phyloP scores from a whole-genome alignment of 1,140 invertebrate genomes.

The Danaus plexippus region DNA sequence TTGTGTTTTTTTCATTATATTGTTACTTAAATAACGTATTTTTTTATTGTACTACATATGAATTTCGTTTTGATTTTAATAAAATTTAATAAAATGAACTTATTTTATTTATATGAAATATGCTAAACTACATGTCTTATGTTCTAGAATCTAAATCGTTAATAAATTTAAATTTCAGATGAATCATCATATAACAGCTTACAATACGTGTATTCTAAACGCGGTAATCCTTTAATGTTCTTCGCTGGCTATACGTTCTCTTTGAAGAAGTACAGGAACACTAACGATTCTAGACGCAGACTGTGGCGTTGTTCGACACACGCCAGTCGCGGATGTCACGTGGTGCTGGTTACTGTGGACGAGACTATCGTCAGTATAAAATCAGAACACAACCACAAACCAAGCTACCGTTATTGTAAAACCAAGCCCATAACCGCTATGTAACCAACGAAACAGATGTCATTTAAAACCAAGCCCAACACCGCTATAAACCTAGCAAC shows the following conservation, averaged over 20 bases:
- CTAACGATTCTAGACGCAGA: background rate
- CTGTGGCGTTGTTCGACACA: constrained; percentile 28
- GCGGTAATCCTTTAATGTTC: constrained; percentile 7
- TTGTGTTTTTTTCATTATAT: too few species aligned
- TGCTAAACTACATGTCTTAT: too few species aligned
- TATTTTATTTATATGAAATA: too few species aligned
- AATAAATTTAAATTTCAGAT: too few species aligned
- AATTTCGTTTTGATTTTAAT: too few species aligned
- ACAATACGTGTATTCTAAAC: constrained; percentile 6
- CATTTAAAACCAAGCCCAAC: too few species aligned
- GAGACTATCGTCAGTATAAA: constrained; percentile 6
- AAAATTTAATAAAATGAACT: too few species aligned
- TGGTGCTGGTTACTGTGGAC: constrained; percentile 8
- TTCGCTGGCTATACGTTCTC: constrained; percentile 13
- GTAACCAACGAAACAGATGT: background rate
- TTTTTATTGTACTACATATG: too few species aligned
- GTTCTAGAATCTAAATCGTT: too few species aligned
- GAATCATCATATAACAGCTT: background rate
- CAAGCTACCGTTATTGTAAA: background rate
- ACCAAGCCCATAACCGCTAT: background rate
- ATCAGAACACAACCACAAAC: constrained; percentile 12
- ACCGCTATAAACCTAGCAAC: too few species aligned
- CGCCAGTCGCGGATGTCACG: constrained; percentile 21
- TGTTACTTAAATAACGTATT: too few species aligned
- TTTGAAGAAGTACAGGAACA: constrained; percentile 6